Evolutionary conservation across 2,797 vertebrate species (phyloP), one percentile per base, ranked within the genome.

Genomic region (Channa striata): DNA sequence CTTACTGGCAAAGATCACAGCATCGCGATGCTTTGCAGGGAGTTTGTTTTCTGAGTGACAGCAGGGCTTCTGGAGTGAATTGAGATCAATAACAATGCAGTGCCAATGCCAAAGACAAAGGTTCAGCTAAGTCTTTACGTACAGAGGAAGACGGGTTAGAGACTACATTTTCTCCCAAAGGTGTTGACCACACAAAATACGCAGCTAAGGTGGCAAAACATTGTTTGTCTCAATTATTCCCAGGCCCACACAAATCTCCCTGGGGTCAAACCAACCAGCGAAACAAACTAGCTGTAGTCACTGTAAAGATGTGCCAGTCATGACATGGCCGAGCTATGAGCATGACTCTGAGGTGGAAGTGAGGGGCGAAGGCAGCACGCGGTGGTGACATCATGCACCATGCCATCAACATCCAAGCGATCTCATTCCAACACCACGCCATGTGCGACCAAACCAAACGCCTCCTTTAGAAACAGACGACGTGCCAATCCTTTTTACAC

Each of bases 201-300:
- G 17, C 33, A 20, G 34, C 46, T 37, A 52, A 43, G 36, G 61
- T 30, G 66, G 76, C 77, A 83, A 79, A 83, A 66, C 80, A 86
- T 86, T 84, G 82, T 75, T 89, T 39, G 59, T 93, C 90, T 92
- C 90, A 92, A 74, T 85, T 66, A 74, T 78, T 82, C 75, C 80
- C 74, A 74, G 59, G 75, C 70, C 67, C 68, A 51, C 51, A 73
- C 50, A 72, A 48, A 77, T 74, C 47, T 84, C 47, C 16, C 53
- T 60, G 36, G 78, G 70, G 62, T 72, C 43, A 56, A 67, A 57
- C 78, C 30, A 30, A 30, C 25, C 25, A 30, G n/a, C n/a, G n/a
- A 30, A 30, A 30, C 25, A 30, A 30, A 30, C n/a, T n/a, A n/a
- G n/a, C n/a, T n/a, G n/a, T n/a, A n/a, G n/a, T n/a, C n/a, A 11